Percentiles rank a stretch among this genome's conserved stretches.
phyloP scores from a whole-genome alignment of 2,888 invertebrate genomes.

The Micoletzkya japonica region DNA sequence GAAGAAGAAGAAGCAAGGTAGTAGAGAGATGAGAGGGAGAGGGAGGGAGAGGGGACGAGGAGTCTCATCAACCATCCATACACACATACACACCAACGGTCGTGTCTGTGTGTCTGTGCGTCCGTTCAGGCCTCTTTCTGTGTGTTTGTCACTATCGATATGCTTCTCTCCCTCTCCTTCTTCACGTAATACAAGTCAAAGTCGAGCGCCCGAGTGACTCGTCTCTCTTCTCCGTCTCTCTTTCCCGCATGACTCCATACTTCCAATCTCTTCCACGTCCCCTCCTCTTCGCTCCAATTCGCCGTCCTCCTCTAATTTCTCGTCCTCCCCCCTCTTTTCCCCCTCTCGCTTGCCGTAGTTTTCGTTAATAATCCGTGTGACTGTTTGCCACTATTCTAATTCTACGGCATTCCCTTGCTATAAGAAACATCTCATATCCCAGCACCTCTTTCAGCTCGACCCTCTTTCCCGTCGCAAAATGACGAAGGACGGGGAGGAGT shows the following conservation, averaged over 20 bases:
- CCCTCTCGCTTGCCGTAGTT: neutral
- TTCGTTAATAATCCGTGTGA: neutral
- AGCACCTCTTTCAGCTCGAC: too few relatives aligned
- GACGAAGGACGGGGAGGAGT: too few relatives aligned
- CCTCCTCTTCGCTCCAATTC: too few relatives aligned
- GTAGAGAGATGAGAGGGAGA: slow-evolving; percentile 7
- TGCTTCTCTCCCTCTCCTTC: neutral
- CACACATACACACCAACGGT: too few relatives aligned
- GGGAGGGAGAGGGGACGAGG: neutral
- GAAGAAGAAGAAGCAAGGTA: neutral
- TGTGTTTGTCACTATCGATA: too few relatives aligned
- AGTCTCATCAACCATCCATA: too few relatives aligned
- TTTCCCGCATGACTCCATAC: slow-evolving; percentile 6
- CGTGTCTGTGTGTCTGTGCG: too few relatives aligned
- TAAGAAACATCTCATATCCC: too few relatives aligned
- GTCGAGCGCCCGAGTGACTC: neutral
- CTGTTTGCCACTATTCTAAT: neutral
- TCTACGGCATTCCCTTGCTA: too few relatives aligned
- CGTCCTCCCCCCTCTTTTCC: slow-evolving; percentile 5
- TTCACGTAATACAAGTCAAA: neutral
- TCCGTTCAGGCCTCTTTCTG: too few relatives aligned
- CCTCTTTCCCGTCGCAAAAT: too few relatives aligned
- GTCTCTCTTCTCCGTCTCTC: neutral
- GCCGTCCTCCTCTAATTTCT: neutral
- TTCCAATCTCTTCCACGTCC: too few relatives aligned